Evolutionary conservation across 2,888 invertebrate species (phyloP).

Genomic region (Drosophila glabriapex): DNA sequence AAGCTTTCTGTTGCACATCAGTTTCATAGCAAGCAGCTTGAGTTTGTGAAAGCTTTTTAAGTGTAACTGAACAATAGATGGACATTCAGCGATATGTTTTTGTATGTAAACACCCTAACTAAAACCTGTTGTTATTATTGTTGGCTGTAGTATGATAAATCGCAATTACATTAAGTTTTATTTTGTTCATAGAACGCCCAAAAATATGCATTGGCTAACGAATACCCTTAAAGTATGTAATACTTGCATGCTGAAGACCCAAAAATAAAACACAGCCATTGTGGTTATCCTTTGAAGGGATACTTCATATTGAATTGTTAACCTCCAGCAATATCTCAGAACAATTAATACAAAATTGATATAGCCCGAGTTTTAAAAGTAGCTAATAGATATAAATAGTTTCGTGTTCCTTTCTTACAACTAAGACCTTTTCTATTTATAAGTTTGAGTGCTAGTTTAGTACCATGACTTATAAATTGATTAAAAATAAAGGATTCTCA

Average conservation of each 20-base stretch:
- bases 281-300: not conserved
- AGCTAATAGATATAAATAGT: not conserved
- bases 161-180: too few species aligned
- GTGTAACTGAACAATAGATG: slow-evolving; percentile 26
- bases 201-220: not conserved
- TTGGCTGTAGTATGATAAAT: not conserved
- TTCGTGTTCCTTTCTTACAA: too few species aligned
- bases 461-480: not conserved
- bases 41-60: not conserved
- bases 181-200: not conserved
- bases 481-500: not conserved
- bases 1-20: not conserved
- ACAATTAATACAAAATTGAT: not conserved
- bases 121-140: not conserved
- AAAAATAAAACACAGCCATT: not conserved
- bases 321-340: not conserved
- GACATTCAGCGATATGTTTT: not conserved
- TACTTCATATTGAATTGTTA: too few species aligned
- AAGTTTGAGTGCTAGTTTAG: not conserved
- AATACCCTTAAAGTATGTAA: slow-evolving; percentile 14
- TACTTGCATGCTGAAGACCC: not conserved
- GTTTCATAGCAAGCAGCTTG: slow-evolving; percentile 9
- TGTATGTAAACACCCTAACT: rapidly evolving
- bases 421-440: not conserved
- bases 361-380: not conserved